Conservation (phyloP, 1,140 invertebrate genomes). For the Chrysopa pallens region DNA sequence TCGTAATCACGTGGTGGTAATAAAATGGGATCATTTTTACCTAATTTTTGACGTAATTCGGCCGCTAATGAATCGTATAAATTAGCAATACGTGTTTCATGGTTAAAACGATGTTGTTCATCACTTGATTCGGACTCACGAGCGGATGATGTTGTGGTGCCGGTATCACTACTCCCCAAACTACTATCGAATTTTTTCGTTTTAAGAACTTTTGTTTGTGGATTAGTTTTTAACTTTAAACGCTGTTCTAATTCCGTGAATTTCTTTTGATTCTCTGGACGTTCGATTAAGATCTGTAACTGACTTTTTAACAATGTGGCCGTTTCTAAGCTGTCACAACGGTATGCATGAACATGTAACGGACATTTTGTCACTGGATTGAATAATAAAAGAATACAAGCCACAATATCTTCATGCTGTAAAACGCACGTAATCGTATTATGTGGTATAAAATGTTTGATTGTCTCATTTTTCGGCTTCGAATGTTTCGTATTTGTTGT, state of each 20-base stretch:
- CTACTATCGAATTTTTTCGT: constrained; percentile 45
- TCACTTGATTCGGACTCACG: constrained; percentile 60
- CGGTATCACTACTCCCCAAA: constrained; percentile 44
- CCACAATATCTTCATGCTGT: constrained; percentile 79
- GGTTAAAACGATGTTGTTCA: constrained; percentile 27
- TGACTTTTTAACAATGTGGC: constrained; percentile 69
- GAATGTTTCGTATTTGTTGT: constrained; percentile 30
- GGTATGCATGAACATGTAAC: constrained; percentile 86
- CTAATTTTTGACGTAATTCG: constrained; percentile 73
- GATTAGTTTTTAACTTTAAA: constrained; percentile 22
- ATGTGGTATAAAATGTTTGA: constrained; percentile 91
- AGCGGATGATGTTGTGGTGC: constrained; percentile 32
- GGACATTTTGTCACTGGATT: constrained; percentile 77
- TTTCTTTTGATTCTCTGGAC: constrained; percentile 75
- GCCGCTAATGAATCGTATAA: constrained; percentile 84
- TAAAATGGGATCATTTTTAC: constrained; percentile 58
- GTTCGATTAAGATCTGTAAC: constrained; percentile 59
- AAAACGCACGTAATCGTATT: constrained; percentile 74
- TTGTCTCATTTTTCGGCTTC: constrained; percentile 42
- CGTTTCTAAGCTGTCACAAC: constrained; percentile 86
- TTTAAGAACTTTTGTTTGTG: constrained; percentile 19
- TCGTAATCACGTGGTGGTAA: constrained; percentile 88
- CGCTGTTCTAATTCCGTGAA: constrained; percentile 58
- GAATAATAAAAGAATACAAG: constrained; percentile 71
- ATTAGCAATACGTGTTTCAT: constrained; percentile 34